Evolutionary conservation across 2,797 vertebrate species (phyloP), one percentile per base, ranked within the genome.

Genomic region (Sphenopsis melanotis): DNA sequence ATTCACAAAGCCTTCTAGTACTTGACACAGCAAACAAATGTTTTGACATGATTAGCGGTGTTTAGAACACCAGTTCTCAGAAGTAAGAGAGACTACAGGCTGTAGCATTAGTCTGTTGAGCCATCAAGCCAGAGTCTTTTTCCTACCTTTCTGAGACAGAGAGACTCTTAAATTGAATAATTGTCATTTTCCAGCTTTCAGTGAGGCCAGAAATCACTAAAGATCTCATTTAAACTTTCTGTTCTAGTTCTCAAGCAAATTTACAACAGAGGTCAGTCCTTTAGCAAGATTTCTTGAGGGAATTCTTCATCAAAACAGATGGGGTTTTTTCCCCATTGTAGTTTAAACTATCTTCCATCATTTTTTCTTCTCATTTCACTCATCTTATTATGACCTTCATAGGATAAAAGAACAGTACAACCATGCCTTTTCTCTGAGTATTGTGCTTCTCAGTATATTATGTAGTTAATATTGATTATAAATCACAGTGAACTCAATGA

Each of bases 131-230:
- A 46, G 91, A 74, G 41, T 23, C 36, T 88, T 87, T 77, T 72
- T 53, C 82, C 76, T 92, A 83, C 80, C 59, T 94, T 92, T 90
- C 71, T 89, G 34, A 56, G 87, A 89, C 69, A 89, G 72, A 92
- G 90, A 94, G 92, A 83, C 95, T 84, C 94, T 96, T 96, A 97
- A 93, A 94, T 96, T 96, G 96, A 97, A 86, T 96, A 94, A 96
- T 83, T 97, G 94, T 96, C 94, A 93, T 96, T 97, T 96, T 92
- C 59, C 69, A 95, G 90, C 83, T 95, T 95, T 95, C 84, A 61
- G 56, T 59, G 95, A 96, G 95, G 81, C 93, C 93, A 96, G 97
- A 97, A 97, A 97, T 97, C 96, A 97, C 94, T 95, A 88, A 95
- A 97, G 94, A 96, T 93, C 96, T 96, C 93, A 95, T 95, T 97